phyloP scores from a whole-genome alignment of 35 echinoderm and acorn worm genomes.

The Patiria miniata region DNA sequence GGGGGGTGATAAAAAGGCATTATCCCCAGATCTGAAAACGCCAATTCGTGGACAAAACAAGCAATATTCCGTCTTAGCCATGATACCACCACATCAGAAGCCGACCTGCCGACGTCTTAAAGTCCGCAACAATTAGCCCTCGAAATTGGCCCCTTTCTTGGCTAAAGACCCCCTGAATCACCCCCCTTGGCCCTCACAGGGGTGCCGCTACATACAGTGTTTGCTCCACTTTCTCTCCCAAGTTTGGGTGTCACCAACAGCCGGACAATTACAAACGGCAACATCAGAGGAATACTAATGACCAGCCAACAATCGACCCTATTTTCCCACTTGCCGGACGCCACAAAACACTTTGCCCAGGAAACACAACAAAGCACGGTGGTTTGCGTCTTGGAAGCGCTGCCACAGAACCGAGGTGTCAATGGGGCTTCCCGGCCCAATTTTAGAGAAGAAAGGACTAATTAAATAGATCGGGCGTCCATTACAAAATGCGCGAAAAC shows the following conservation, averaged over 20 bases:
- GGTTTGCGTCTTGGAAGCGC: background rate
- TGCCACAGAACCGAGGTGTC: background rate
- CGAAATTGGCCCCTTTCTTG: constrained; percentile 23
- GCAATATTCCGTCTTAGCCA: constrained; percentile 12
- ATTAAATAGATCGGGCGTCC: constrained; percentile 18
- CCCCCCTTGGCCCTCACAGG: background rate
- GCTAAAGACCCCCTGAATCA: background rate
- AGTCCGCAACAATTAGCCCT: background rate
- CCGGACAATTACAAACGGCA: constrained; percentile 10
- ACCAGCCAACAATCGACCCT: background rate
- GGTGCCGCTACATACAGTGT: background rate
- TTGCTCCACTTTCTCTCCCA: background rate
- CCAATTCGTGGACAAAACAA: constrained; percentile 15
- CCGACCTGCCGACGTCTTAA: background rate
- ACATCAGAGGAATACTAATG: constrained; percentile 22
- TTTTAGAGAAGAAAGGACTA: constrained; percentile 8
- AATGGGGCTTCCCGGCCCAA: background rate
- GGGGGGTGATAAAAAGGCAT: constrained; percentile 20
- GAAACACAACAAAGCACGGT: constrained; percentile 14
- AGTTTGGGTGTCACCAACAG: constrained; percentile 24
- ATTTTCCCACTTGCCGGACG: background rate
- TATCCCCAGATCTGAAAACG: constrained; percentile 17
- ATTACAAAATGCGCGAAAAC: constrained; percentile 5
- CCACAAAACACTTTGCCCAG: background rate
- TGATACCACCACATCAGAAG: constrained; percentile 17